A percentile compares a stretch with the other conserved stretches of the same genome.
These are phyloP conservation scores for Chrysomallon squamiferum DNA, from an alignment of 1,140 invertebrate species.

Conservation along the genomic window DNA sequence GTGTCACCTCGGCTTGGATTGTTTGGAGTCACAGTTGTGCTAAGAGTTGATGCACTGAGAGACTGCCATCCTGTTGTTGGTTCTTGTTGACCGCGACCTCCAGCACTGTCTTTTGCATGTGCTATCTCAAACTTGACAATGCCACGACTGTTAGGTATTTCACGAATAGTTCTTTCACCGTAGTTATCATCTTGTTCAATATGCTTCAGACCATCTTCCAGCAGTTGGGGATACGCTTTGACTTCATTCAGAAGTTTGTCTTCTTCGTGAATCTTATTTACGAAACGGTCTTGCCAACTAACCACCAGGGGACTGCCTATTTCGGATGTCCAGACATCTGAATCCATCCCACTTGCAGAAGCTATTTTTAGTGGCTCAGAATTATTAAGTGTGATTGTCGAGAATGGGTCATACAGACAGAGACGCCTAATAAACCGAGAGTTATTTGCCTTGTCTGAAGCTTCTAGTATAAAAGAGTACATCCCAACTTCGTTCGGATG, in stretches of 20 bases:
- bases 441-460: constrained; percentile 27
- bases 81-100: background rate
- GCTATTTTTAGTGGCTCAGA: constrained; percentile 75
- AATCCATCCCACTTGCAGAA: constrained; percentile 5
- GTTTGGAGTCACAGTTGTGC: background rate
- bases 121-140: constrained; percentile 17
- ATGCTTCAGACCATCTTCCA: background rate
- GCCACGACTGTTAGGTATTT: constrained; percentile 14
- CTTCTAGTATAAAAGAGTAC: constrained; percentile 29
- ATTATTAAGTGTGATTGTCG: constrained; percentile 81
- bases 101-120: background rate
- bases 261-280: constrained; percentile 23
- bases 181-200: constrained; percentile 16
- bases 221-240: background rate
- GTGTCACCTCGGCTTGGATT: constrained; percentile 10
- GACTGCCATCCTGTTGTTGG: background rate
- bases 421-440: constrained; percentile 17
- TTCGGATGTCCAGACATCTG: constrained; percentile 9
- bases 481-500: constrained; percentile 18
- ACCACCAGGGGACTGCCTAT: constrained; percentile 1
- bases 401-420: constrained; percentile 21
- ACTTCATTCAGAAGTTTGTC: constrained; percentile 17
- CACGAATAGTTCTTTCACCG: constrained; percentile 9
- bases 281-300: constrained; percentile 25
- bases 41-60: background rate